phyloP scores from a whole-genome alignment of 2,888 invertebrate genomes.

The Metalampra italica region DNA sequence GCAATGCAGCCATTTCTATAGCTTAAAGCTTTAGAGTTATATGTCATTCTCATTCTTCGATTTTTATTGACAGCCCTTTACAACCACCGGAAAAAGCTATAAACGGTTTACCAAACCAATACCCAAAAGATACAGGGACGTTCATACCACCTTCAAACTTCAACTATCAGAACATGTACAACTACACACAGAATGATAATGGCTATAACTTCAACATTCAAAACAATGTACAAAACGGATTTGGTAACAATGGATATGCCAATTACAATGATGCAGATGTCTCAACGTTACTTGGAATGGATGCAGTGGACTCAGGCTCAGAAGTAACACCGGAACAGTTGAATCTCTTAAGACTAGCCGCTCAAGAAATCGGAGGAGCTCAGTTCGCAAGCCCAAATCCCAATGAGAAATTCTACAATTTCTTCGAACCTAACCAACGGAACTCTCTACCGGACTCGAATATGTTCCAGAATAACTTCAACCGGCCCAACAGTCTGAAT shows the following conservation, averaged over 20 bases:
- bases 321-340: slow-evolving; percentile 67
- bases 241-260: slow-evolving; percentile 51
- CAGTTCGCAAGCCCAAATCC: slow-evolving; percentile 54
- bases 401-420: slow-evolving; percentile 62
- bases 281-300: slow-evolving; percentile 46
- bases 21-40: no score
- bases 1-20: no score
- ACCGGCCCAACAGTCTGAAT: slow-evolving; percentile 61
- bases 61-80: slow-evolving; percentile 43
- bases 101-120: slow-evolving; percentile 45
- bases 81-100: slow-evolving; percentile 61
- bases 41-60: no score
- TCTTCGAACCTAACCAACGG: slow-evolving; percentile 70
- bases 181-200: slow-evolving; percentile 52
- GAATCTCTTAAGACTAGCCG: slow-evolving; percentile 67
- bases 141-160: slow-evolving; percentile 43
- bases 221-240: slow-evolving; percentile 58
- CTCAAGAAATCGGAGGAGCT: slow-evolving; percentile 71
- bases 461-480: slow-evolving; percentile 53
- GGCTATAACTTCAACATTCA: slow-evolving; percentile 53
- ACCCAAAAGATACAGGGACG: slow-evolving; percentile 47
- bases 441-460: slow-evolving; percentile 63
- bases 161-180: slow-evolving; percentile 53
- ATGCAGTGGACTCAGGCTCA: slow-evolving; percentile 46
- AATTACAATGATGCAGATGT: slow-evolving; percentile 59